These are phyloP conservation scores for Brachylomia viminalis DNA, from an alignment of 2,888 invertebrate species.

Conservation along the genomic window DNA sequence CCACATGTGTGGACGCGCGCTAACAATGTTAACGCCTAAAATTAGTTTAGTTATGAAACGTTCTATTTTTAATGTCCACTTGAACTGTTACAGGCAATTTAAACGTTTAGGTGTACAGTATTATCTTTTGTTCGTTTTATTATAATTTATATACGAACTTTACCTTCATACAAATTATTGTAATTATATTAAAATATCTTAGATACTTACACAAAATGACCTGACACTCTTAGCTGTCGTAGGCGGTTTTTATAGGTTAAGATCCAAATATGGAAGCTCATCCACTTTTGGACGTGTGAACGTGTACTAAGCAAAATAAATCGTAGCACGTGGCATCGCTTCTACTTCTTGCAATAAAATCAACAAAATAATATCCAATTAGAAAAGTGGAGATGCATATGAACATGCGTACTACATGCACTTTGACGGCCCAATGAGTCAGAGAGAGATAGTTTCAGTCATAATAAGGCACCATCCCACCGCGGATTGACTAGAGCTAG, in stretches of 20 bases:
- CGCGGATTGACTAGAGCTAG: too few relatives aligned
- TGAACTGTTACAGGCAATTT: slow-evolving; percentile 53
- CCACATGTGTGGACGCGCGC: slow-evolving; percentile 56
- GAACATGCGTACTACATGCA: background rate
- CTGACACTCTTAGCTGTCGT: background rate
- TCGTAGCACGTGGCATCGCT: background rate
- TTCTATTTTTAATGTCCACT: slow-evolving; percentile 65
- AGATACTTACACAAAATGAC: background rate
- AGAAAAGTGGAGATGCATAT: background rate
- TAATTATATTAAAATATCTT: background rate
- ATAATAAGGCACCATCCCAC: background rate
- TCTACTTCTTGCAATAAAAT: background rate
- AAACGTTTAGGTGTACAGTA: slow-evolving; percentile 27
- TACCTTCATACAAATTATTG: background rate
- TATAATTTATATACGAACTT: background rate
- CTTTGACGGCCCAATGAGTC: background rate
- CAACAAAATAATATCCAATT: background rate
- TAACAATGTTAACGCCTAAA: slow-evolving; percentile 65
- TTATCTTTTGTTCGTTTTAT: slow-evolving; percentile 8
- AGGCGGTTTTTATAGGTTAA: background rate
- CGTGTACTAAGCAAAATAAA: background rate
- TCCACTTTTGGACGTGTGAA: background rate
- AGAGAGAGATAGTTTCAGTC: background rate
- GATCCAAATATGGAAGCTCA: background rate
- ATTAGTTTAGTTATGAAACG: slow-evolving; percentile 64